Conservation (phyloP, 2,797 vertebrate species). For the Propithecus deckenii region DNA sequence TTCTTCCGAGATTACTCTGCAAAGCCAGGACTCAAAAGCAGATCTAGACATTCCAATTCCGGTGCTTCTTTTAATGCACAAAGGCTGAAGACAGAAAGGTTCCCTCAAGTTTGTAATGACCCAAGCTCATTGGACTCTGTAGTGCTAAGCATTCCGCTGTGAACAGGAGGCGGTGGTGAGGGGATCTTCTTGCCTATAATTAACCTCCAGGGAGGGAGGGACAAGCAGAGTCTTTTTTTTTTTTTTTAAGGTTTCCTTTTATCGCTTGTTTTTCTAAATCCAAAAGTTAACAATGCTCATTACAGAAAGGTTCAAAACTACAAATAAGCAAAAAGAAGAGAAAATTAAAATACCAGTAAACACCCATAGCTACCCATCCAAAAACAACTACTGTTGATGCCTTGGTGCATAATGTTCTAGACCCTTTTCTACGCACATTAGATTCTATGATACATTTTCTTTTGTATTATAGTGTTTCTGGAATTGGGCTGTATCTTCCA, state of each 20-base stretch:
- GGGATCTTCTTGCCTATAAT: background rate
- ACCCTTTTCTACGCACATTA: background rate
- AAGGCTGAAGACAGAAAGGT: background rate
- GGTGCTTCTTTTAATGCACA: background rate
- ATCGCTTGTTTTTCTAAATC: background rate
- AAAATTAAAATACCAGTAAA: slow-evolving; percentile 46
- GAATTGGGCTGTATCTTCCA: background rate
- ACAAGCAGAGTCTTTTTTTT: background rate
- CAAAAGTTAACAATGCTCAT: background rate
- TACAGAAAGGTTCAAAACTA: slow-evolving; percentile 18
- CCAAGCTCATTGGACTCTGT: background rate
- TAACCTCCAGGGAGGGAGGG: background rate
- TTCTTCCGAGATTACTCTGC: background rate
- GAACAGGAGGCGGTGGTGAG: background rate
- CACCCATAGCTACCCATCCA: background rate
- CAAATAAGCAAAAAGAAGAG: slow-evolving; percentile 49
- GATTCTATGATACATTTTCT: background rate
- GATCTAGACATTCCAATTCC: background rate
- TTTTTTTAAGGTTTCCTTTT: background rate
- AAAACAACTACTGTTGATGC: background rate
- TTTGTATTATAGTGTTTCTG: background rate
- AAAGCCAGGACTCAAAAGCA: slow-evolving; percentile 1
- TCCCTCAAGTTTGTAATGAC: slow-evolving; percentile 11
- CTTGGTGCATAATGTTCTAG: background rate
- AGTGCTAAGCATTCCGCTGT: background rate